Conservation (phyloP, 1,140 invertebrate genomes). For the Cyclargus thomasi region DNA sequence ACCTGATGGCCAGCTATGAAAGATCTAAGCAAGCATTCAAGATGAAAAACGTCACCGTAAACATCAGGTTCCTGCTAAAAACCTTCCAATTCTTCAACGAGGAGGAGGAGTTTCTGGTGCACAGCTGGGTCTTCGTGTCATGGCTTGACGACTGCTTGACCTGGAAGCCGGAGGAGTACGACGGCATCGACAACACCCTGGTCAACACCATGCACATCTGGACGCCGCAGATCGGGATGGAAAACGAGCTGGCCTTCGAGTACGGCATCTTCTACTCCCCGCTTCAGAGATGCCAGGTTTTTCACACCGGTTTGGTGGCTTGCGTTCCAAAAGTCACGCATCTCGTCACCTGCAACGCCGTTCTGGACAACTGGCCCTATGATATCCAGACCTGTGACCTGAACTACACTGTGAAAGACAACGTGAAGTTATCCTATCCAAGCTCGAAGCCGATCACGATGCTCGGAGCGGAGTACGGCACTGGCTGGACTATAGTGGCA, state of each 20-base stretch:
- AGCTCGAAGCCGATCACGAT: conserved; percentile 14
- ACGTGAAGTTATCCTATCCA: conserved; percentile 23
- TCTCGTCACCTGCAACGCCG: conserved; percentile 24
- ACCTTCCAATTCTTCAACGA: conserved; percentile 29
- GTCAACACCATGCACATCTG: conserved; percentile 23
- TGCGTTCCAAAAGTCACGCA: conserved; percentile 18
- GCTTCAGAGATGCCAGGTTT: conserved; percentile 19
- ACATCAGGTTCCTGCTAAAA: conserved; percentile 27
- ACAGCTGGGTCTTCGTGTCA: conserved; percentile 23
- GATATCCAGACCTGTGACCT: conserved; percentile 37
- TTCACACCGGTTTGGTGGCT: conserved; percentile 9
- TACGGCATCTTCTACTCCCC: neutral
- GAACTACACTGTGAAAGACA: conserved; percentile 25
- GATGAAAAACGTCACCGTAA: conserved; percentile 20
- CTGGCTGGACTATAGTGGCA: conserved; percentile 36
- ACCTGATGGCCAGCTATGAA: neutral
- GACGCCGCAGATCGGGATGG: conserved; percentile 24
- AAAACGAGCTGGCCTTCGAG: conserved; percentile 16
- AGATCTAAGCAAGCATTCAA: conserved; percentile 3
- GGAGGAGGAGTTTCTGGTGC: conserved; percentile 29
- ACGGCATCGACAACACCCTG: conserved; percentile 19
- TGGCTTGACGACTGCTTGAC: conserved; percentile 32
- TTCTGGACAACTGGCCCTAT: conserved; percentile 38
- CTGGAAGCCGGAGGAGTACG: conserved; percentile 34
- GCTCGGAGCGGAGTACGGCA: conserved; percentile 32